Percentiles rank a stretch among this genome's conserved stretches.
These are phyloP conservation scores for Odontomyia ornata DNA, from an alignment of 2,888 invertebrate genomes.

Conservation along the genomic window DNA sequence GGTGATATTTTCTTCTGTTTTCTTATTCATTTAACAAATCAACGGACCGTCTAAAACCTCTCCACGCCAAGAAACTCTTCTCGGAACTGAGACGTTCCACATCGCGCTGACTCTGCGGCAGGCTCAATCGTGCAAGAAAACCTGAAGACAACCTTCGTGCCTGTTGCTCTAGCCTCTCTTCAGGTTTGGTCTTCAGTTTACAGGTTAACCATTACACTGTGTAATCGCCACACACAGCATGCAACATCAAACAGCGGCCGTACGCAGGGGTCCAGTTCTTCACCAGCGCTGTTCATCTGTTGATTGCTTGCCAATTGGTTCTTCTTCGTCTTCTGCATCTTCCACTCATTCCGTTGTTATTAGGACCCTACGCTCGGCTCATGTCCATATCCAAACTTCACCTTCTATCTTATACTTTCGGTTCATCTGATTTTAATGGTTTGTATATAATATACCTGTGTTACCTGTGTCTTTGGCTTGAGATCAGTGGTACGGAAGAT, in stretches of 20 bases:
- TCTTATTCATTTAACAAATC: constrained; percentile 20
- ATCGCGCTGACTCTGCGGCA: constrained; percentile 29
- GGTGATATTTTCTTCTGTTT: neutral
- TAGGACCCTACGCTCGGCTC: constrained; percentile 7
- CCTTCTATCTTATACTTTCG: neutral
- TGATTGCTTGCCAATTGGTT: constrained; percentile 30
- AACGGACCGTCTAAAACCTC: constrained; percentile 20
- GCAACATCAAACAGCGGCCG: constrained; percentile 17
- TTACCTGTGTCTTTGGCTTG: neutral
- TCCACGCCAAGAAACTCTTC: constrained; percentile 45
- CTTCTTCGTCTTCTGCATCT: constrained; percentile 1
- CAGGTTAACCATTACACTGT: constrained; percentile 29
- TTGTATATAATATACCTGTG: neutral
- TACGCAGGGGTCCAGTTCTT: constrained; percentile 33
- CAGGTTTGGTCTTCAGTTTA: constrained; percentile 16
- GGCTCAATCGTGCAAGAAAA: constrained; percentile 41
- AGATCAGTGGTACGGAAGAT: neutral
- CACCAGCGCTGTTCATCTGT: constrained; percentile 3
- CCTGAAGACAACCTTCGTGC: constrained; percentile 18
- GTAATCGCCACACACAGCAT: constrained; percentile 9
- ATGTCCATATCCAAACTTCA: neutral
- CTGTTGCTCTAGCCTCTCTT: constrained; percentile 10
- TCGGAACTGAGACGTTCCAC: constrained; percentile 45
- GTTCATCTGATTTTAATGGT: constrained; percentile 20
- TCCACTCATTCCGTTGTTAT: neutral